Conservation (phyloP, 1,140 invertebrate species). For the silkworm (Bombyx mori) region ASM3026992v2 NC_085131.1:5981501-5982000, state of each 20-base stretch:
- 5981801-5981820: conserved; percentile 16
- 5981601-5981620: conserved; percentile 62
- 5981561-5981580: no score
- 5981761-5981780: conserved; percentile 28
- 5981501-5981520: no score
- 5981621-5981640: conserved; percentile 55
- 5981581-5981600: not conserved
- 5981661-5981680: conserved; percentile 58
- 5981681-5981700: conserved; percentile 58
- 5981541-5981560: no score
- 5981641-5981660: conserved; percentile 61
- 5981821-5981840: conserved; percentile 51
- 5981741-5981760: conserved; percentile 46
- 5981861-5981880: conserved; percentile 19
- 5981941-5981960: conserved; percentile 56
- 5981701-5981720: conserved; percentile 53
- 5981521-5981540: no score
- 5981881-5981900: conserved; percentile 18
- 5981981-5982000: conserved; percentile 13
- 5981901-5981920: conserved; percentile 39
- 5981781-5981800: conserved; percentile 33
- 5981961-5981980: conserved; percentile 41
- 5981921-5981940: conserved; percentile 55
- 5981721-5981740: conserved; percentile 49
- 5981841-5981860: conserved; percentile 48